A percentile compares a stretch with the other conserved stretches of the same genome.
Evolutionary conservation across 2,888 invertebrate species (phyloP).

Genomic region (Xestia ashworthii): DNA sequence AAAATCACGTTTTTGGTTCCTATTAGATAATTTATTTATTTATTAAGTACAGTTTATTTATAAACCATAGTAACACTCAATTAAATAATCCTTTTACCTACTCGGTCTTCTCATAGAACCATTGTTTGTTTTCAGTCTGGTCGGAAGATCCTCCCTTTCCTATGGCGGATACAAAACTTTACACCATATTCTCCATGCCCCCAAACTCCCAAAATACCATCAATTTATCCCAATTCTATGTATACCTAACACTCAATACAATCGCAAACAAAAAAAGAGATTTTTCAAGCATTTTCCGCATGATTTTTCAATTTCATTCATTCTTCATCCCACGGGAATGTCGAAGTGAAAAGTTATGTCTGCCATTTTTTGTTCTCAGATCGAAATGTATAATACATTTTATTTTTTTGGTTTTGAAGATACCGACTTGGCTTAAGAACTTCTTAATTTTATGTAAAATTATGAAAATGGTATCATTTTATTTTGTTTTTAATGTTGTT

Average conservation of each 20-base stretch:
- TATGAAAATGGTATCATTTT: neutral
- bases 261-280: neutral
- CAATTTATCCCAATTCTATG: too few relatives aligned
- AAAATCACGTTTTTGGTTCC: too few relatives aligned
- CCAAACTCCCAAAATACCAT: too few relatives aligned
- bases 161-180: too few relatives aligned
- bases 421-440: neutral
- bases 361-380: neutral
- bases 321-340: constrained; percentile 1
- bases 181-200: too few relatives aligned
- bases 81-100: too few relatives aligned
- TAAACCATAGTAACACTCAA: too few relatives aligned
- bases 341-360: constrained; percentile 22
- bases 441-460: constrained; percentile 11
- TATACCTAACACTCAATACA: neutral
- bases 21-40: too few relatives aligned
- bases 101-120: too few relatives aligned
- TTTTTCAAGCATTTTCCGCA: constrained; percentile 6
- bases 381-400: neutral
- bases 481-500: neutral
- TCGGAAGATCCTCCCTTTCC: too few relatives aligned
- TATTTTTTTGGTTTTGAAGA: neutral
- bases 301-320: constrained; percentile 9
- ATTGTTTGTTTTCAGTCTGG: too few relatives aligned
- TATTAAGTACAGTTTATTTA: too few relatives aligned